phyloP scores from a whole-genome alignment of 2,888 invertebrate species.

The Andrena camellia region DNA sequence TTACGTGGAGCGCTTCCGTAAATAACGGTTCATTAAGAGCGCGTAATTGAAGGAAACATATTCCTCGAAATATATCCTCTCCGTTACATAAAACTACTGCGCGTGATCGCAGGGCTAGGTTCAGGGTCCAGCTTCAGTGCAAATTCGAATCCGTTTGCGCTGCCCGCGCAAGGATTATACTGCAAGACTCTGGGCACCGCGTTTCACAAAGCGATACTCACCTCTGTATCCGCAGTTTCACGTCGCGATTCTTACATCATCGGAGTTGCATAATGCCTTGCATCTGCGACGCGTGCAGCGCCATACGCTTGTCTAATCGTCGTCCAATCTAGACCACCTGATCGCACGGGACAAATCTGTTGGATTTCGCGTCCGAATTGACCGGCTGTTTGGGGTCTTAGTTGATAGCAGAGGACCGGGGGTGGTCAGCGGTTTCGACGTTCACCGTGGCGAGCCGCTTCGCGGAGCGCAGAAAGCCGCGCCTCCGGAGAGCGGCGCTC shows the following conservation, averaged over 20 bases:
- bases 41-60: constrained; percentile 13
- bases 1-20: not conserved
- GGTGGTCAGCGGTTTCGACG: not conserved
- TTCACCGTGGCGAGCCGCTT: not conserved
- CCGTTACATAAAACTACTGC: not conserved
- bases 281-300: constrained; percentile 50
- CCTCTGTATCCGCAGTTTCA: constrained; percentile 28
- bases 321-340: constrained; percentile 7
- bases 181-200: not conserved
- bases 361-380: not conserved
- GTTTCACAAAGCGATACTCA: not conserved
- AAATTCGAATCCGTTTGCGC: no score
- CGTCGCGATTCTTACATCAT: constrained; percentile 66
- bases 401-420: not conserved
- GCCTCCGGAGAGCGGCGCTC: constrained; percentile 38
- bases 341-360: not conserved
- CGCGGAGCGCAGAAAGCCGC: constrained; percentile 35
- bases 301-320: constrained; percentile 49
- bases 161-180: not conserved
- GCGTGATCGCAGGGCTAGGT: not conserved
- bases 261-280: constrained; percentile 63
- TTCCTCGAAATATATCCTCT: constrained; percentile 30
- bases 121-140: no score
- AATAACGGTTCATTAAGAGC: constrained; percentile 18
- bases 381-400: not conserved